These are phyloP conservation scores for Cebus imitator DNA, from an alignment of 2,113 vertebrate genomes.

Conservation along the genomic window DNA sequence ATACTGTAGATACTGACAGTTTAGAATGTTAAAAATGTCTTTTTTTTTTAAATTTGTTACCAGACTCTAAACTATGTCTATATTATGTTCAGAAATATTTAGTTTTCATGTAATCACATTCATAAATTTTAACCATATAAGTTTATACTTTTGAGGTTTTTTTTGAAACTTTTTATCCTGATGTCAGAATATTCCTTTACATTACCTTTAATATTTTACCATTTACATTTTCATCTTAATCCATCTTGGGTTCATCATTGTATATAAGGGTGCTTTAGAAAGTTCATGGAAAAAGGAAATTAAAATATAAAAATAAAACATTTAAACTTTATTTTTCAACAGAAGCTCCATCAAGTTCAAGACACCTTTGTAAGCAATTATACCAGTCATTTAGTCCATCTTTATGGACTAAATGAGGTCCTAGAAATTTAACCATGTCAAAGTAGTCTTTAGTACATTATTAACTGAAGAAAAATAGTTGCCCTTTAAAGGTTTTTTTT, in stretches of 20 bases:
- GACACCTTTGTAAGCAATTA: not conserved
- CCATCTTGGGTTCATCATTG: not conserved
- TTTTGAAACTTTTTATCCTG: not conserved
- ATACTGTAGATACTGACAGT: not conserved
- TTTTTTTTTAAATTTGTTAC: not conserved
- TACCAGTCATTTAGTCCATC: not conserved
- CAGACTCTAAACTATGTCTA: not conserved
- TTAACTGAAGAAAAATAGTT: not conserved
- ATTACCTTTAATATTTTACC: not conserved
- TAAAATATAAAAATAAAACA: not conserved
- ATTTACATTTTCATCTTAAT: not conserved
- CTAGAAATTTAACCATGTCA: not conserved
- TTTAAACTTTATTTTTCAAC: not conserved
- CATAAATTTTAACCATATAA: conserved; percentile 22
- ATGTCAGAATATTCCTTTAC: not conserved
- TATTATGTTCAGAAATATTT: not conserved
- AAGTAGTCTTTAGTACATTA: not conserved
- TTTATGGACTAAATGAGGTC: not conserved
- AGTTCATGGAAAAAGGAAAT: not conserved
- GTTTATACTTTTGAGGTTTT: not conserved
- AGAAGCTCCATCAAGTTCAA: not conserved
- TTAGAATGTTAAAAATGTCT: not conserved
- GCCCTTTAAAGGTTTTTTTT: not conserved
- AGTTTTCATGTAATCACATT: not conserved
- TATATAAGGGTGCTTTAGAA: not conserved